Base-by-base conservation (phyloP, 2,113 vertebrate genomes). In the Scortum barcoo region DNA sequence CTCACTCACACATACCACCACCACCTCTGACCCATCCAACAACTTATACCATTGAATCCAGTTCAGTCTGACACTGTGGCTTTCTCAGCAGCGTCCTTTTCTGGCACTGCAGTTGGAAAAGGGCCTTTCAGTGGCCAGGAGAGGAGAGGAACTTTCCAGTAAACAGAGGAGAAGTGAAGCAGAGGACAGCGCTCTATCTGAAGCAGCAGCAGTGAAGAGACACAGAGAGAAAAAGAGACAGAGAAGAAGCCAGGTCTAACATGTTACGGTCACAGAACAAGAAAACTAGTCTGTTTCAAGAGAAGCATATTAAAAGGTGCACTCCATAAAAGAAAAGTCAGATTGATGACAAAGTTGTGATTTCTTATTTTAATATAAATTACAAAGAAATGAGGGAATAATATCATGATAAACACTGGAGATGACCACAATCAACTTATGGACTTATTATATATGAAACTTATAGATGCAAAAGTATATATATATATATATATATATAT, bases 21-120 rank as follows among this genome's bases (percentile, higher is more conserved):
- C 51, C 44, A 5, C 24, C 48, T 17, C 38, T 53, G 48, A n/a
- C 58, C 63, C 70, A 26, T 61, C 22, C 73, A 86, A 75, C 76
- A 80, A 69, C 28, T 62, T 86, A 42, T 95, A 96, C 95, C 95
- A 96, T 96, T 94, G 94, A 94, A 91, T 96, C 95, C 94, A 93
- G 90, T 75, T 91, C 91, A 81, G 88, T 89, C 85, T 85, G 91
- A 92, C 87, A 91, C 87, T 89, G 92, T 82, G 81, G 88, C 74
- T 93, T 89, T 93, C 83, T 92, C 92, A 84, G 86, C 85, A 87
- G 87, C 82, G 87, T 94, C 91, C 86, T 80, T 89, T 90, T 89
- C 90, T 93, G 94, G 93, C 87, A 93, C 80, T 77, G 78, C 53
- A 69, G 85, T 76, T 33, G 89, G 89, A 94, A 93, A 95, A 92